Percentiles rank a stretch among this genome's conserved stretches.
These are phyloP conservation scores for Apostichopus leukothele DNA, from an alignment of 53 echinoderm and acorn worm genomes.

Conservation along the genomic window DNA sequence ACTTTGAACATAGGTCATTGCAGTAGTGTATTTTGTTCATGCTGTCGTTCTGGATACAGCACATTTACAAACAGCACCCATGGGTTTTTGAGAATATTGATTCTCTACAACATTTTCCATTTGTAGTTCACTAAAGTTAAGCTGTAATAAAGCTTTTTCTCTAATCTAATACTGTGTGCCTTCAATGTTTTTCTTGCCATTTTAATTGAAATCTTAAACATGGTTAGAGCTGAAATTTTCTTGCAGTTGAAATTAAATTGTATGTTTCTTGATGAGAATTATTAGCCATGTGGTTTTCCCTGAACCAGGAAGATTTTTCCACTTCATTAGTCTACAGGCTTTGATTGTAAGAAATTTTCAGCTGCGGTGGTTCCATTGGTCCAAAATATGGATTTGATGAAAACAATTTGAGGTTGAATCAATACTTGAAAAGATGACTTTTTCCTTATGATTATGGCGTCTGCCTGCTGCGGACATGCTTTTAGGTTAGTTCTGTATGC, in stretches of 20 bases:
- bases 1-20: too few species aligned
- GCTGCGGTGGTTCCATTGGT: conserved; percentile 20
- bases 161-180: conserved; percentile 11
- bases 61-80: too few species aligned
- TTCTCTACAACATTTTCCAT: too few species aligned
- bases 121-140: neutral
- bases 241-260: conserved; percentile 40
- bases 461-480: too few species aligned
- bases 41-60: too few species aligned
- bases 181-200: conserved; percentile 18
- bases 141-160: neutral
- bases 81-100: too few species aligned
- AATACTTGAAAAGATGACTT: neutral
- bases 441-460: neutral
- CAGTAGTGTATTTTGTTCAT: too few species aligned
- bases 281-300: conserved; percentile 15
- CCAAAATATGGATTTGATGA: conserved; percentile 35
- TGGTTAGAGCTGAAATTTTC: conserved; percentile 14
- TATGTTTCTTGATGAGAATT: conserved; percentile 5
- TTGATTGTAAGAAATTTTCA: conserved; percentile 27
- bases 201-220: conserved; percentile 28
- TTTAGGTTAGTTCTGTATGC: neutral
- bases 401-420: conserved; percentile 31
- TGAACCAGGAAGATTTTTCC: neutral
- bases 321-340: conserved; percentile 18